Percentiles rank a stretch among this genome's conserved stretches.
These are phyloP conservation scores for Passer montanus DNA, from an alignment of 2,113 vertebrate genomes.

Conservation along the genomic window DNA sequence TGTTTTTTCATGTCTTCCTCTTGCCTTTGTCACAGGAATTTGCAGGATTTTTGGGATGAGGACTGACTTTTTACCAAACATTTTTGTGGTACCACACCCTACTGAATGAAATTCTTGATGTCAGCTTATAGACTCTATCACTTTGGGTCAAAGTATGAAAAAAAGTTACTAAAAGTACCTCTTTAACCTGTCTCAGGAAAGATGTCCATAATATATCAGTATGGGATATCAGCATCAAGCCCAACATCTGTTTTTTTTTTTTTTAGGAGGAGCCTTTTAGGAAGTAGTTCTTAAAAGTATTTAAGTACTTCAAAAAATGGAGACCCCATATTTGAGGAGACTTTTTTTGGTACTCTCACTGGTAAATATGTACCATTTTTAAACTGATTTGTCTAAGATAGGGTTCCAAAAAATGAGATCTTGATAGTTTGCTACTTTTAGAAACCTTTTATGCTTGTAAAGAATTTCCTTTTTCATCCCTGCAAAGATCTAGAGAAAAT, in stretches of 20 bases:
- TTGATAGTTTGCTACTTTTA: conserved; percentile 23
- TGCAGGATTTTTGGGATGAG: not conserved
- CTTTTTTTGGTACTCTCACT: not conserved
- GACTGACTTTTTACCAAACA: not conserved
- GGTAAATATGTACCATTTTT: not conserved
- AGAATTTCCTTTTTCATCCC: not conserved
- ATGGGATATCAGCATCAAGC: not conserved
- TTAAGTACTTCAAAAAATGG: not conserved
- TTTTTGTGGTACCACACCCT: not conserved
- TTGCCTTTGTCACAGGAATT: not conserved
- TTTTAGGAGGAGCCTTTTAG: not conserved
- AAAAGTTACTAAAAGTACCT: not conserved
- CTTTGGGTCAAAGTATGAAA: not conserved
- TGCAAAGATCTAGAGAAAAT: not conserved
- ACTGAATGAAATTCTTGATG: not conserved
- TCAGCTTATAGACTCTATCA: not conserved
- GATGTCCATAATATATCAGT: not conserved
- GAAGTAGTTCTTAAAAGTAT: not conserved
- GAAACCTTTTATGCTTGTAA: not conserved
- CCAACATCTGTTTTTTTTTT: not conserved
- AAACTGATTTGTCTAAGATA: not conserved
- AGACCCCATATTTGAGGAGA: not conserved
- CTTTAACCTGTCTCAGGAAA: not conserved
- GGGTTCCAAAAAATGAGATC: not conserved
- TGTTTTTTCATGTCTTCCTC: not conserved